Base-by-base conservation (phyloP, 2,113 vertebrate genomes). In the Pedetes capensis region DNA sequence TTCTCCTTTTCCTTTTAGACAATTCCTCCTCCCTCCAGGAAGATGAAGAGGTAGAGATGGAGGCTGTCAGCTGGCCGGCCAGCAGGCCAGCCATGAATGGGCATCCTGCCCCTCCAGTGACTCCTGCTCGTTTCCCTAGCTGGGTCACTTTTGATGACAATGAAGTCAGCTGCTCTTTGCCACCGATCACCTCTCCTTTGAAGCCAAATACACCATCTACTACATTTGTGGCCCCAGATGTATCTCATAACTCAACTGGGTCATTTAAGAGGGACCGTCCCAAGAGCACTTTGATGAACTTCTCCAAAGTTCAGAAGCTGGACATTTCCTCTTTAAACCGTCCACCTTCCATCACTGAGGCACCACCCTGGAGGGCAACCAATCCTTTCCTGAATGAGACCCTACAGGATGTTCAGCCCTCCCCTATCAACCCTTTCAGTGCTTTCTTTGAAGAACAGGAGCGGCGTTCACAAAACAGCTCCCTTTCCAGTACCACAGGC, bases 121-220 rank as follows among this genome's bases (percentile, higher is more conserved):
- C 98, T 63, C 96, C 98, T 53, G 96, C 98, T 89, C 98, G 98
- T 55, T 99, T 99, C 87, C 98, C 98, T 78, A 99, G 98, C 96
- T 99, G 99, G 99, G 99, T 99, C 85, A 99, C 99, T 92, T 99
- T 99, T 96, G 99, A 99, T 78, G 99, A 99, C 94, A 98, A 99
- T 95, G 98, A 98, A 91, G 95, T 98, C 87, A 94, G 61, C 79
- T 96, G 95, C 80, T 89, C 96, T 96, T 93, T 95, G 86, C 95
- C 96, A 0, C 96, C 97, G n/a, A 91, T 96, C 93, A 93, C 97
- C 37, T 98, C 98, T 95, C 97, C 97, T 64, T 84, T 98, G 69
- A 98, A 98, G 95, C 87, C 90, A 68, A 96, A 97, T 63, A 96
- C 95, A 22, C 95, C 97, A 59, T 95, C 96, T 96, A 71, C 95